phyloP scores from a whole-genome alignment of 2,113 vertebrate genomes.

The Lagopus muta region DNA sequence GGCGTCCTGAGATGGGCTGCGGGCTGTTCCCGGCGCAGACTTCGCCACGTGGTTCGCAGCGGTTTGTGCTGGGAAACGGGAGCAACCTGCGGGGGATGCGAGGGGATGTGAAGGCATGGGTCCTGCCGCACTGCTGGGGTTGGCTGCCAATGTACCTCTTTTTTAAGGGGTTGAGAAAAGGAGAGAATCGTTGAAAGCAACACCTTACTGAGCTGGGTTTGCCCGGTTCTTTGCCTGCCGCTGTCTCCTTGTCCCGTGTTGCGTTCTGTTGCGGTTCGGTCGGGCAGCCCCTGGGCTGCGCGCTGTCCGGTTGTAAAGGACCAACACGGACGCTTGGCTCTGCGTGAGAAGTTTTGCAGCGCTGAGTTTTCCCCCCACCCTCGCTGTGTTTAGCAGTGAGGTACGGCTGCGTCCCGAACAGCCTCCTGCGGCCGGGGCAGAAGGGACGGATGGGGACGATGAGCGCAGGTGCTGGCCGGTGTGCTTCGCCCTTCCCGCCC shows the following conservation, averaged over 20 bases:
- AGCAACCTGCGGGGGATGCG: not conserved
- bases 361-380: fast-evolving
- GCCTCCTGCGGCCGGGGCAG: not conserved
- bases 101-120: not conserved
- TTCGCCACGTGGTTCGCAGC: constrained; percentile 12
- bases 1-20: not conserved
- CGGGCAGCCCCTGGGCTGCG: not conserved
- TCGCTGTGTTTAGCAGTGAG: not conserved
- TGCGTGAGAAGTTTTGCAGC: not conserved
- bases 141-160: not conserved
- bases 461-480: not conserved
- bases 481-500: not conserved
- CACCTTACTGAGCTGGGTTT: not conserved
- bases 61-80: not conserved
- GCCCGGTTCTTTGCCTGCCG: not conserved
- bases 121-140: not conserved
- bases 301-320: not conserved
- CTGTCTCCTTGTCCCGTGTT: not conserved
- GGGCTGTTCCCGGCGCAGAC: not conserved
- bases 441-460: not conserved
- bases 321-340: not conserved
- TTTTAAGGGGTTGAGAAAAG: fast-evolving
- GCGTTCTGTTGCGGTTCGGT: not conserved
- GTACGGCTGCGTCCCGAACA: not conserved
- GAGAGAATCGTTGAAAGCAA: not conserved